These are phyloP conservation scores for Iphiclides podalirius DNA, from an alignment of 2,888 invertebrate genomes.

Conservation along the genomic window DNA sequence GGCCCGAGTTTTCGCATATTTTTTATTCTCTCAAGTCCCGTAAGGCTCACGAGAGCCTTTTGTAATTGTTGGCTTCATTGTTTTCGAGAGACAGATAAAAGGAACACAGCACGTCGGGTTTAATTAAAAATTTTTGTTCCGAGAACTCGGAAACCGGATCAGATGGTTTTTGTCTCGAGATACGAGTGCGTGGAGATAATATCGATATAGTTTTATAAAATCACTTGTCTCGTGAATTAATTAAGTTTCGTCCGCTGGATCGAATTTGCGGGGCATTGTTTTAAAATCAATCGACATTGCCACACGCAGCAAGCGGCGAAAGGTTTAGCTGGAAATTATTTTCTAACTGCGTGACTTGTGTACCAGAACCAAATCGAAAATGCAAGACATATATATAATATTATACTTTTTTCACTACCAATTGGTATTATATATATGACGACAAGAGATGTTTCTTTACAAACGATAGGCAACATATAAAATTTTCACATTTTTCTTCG, in stretches of 20 bases:
- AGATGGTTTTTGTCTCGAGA: slow-evolving; percentile 38
- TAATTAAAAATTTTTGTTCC: slow-evolving; percentile 66
- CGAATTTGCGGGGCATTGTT: slow-evolving; percentile 6
- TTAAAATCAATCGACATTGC: neutral
- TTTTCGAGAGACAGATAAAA: slow-evolving; percentile 63
- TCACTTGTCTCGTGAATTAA: slow-evolving; percentile 12
- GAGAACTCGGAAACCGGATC: slow-evolving; percentile 36
- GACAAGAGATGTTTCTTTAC: no score
- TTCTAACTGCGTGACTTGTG: no score
- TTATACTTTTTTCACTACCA: no score
- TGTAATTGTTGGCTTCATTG: slow-evolving; percentile 71
- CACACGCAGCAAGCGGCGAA: neutral
- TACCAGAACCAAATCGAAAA: no score
- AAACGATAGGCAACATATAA: no score
- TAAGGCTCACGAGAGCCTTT: slow-evolving; percentile 34
- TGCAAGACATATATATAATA: no score
- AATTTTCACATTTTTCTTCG: no score
- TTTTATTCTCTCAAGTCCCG: slow-evolving; percentile 40
- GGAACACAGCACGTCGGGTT: slow-evolving; percentile 52
- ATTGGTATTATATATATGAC: no score
- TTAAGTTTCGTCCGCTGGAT: slow-evolving; percentile 14
- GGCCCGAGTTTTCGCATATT: slow-evolving; percentile 54
- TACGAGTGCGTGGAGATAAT: slow-evolving; percentile 36
- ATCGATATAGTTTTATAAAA: slow-evolving; percentile 14
- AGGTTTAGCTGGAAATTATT: no score